Percentiles rank a stretch among this genome's conserved stretches.
phyloP scores from a whole-genome alignment of 2,797 vertebrate genomes.

The Phoeniculus purpureus region DNA sequence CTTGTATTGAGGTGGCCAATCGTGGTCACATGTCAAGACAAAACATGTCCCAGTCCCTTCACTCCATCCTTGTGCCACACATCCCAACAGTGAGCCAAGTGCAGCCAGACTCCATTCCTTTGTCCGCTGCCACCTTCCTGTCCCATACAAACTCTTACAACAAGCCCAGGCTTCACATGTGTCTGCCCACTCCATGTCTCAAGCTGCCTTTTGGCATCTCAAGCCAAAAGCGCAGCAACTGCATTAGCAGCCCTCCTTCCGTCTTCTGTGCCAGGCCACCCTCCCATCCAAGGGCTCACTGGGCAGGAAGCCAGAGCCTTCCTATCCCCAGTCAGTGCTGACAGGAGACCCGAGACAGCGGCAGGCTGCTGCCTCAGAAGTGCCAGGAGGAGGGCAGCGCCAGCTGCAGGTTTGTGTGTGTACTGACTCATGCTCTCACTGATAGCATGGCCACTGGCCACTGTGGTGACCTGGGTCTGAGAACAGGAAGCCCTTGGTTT shows the following conservation, averaged over 20 bases:
- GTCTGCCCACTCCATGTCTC: not conserved
- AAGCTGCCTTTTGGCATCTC: not conserved
- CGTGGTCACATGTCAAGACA: not conserved
- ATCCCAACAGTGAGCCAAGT: not conserved
- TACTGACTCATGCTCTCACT: fast-evolving
- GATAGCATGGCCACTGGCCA: not conserved
- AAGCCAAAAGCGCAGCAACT: fast-evolving
- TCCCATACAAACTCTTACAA: not conserved
- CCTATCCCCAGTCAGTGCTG: fast-evolving
- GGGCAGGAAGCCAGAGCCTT: not conserved
- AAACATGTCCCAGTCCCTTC: fast-evolving
- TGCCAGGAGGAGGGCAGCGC: not conserved
- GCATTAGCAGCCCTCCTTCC: fast-evolving
- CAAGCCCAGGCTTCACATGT: fast-evolving
- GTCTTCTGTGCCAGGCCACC: not conserved
- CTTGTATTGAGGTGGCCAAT: too few relatives aligned
- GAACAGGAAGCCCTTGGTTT: too few relatives aligned
- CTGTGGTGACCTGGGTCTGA: not conserved
- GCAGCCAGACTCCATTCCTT: not conserved
- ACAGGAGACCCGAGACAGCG: not conserved
- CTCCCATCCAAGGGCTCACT: fast-evolving
- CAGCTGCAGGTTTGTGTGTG: not conserved
- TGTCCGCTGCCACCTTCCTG: not conserved
- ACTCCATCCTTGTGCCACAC: not conserved
- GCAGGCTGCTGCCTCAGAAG: not conserved